Evolutionary conservation across 2,797 vertebrate species (phyloP).

Genomic region (Pipistrellus nathusii): DNA sequence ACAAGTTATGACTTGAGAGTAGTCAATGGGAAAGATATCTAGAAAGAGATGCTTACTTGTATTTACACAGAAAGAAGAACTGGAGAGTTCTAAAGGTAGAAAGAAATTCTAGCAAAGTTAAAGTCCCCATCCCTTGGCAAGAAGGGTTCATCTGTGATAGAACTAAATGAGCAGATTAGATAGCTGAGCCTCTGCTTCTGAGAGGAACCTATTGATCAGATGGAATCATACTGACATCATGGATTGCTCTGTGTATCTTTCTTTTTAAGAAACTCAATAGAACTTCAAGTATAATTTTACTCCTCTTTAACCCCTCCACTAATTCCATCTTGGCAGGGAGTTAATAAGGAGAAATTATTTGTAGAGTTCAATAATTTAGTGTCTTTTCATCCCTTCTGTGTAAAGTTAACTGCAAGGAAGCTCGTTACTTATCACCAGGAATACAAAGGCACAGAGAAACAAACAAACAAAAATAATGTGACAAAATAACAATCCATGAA

Average conservation of each 20-base stretch:
- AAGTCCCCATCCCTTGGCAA: constrained; percentile 2
- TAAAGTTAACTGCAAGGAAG: constrained; percentile 38
- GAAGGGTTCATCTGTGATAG: neutral
- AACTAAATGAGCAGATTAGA: constrained; percentile 1
- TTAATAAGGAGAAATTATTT: constrained; percentile 43
- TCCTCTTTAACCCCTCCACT: neutral
- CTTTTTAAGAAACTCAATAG: neutral
- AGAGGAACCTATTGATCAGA: constrained; percentile 5
- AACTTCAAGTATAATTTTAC: constrained; percentile 19
- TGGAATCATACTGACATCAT: constrained; percentile 11
- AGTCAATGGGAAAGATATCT: constrained; percentile 10
- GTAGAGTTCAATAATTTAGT: constrained; percentile 42
- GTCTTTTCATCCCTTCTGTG: neutral
- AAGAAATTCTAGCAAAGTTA: neutral
- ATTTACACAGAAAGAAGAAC: constrained; percentile 23
- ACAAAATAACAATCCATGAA: constrained; percentile 41
- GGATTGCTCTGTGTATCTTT: constrained; percentile 9
- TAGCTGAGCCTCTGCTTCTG: neutral
- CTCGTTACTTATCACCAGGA: constrained; percentile 22
- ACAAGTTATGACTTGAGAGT: neutral
- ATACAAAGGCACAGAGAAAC: neutral
- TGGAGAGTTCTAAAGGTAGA: constrained; percentile 21
- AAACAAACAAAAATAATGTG: constrained; percentile 19
- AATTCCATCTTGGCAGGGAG: constrained; percentile 3
- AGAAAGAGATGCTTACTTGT: constrained; percentile 20